phyloP scores from a whole-genome alignment of 2,113 vertebrate genomes.

The Erythrolamprus reginae region DNA sequence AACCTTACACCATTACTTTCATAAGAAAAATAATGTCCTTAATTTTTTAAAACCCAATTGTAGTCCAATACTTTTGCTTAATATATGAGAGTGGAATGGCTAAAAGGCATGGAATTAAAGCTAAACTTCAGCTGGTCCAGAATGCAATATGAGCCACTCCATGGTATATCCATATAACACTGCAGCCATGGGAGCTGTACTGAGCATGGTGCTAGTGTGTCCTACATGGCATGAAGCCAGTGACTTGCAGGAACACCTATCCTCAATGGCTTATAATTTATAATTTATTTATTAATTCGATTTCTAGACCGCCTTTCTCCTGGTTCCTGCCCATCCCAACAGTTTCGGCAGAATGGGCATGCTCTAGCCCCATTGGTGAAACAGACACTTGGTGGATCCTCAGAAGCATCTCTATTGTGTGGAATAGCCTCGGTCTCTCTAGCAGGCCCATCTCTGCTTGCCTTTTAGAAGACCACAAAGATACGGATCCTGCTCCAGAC shows the following conservation, averaged over 20 bases:
- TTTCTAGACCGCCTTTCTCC: too few relatives aligned
- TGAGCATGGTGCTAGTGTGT: background rate
- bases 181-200: background rate
- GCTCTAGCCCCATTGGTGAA: background rate
- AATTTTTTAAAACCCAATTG: background rate
- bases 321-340: background rate
- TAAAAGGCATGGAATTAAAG: background rate
- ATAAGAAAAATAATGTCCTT: background rate
- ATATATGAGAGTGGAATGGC: background rate
- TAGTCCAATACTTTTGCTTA: background rate
- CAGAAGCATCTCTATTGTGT: background rate
- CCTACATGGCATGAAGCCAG: background rate
- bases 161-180: background rate
- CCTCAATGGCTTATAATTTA: too few relatives aligned
- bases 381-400: background rate
- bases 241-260: background rate
- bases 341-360: background rate
- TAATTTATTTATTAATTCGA: too few relatives aligned
- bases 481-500: background rate
- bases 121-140: background rate
- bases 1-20: background rate
- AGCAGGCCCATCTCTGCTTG: background rate
- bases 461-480: background rate
- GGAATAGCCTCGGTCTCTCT: background rate
- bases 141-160: background rate